Conservation (phyloP, 2,888 invertebrate genomes). For the Chrysolina americana region DNA sequence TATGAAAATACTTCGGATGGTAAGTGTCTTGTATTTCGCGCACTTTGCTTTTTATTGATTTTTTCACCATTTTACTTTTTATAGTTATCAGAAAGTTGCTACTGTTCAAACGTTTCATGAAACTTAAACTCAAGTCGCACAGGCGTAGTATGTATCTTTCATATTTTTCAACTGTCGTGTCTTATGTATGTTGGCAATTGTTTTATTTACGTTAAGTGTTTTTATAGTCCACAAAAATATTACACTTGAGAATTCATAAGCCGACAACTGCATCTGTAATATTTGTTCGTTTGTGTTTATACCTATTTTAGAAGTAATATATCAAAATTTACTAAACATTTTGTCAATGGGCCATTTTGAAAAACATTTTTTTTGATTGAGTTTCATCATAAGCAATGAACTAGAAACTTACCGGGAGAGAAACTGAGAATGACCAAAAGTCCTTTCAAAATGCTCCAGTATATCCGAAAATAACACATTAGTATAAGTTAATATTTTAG, state of each 20-base stretch:
- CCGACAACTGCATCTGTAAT: not conserved
- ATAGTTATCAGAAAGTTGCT: conserved; percentile 47
- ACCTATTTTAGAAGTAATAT: not conserved
- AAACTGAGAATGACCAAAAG: no score
- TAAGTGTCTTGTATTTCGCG: conserved; percentile 52
- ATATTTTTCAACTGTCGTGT: not conserved
- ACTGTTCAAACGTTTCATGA: conserved; percentile 44
- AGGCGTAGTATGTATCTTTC: conserved; percentile 45
- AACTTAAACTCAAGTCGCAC: conserved; percentile 37
- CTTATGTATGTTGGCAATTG: not conserved
- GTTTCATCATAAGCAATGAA: no score
- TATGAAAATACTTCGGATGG: conserved; percentile 71
- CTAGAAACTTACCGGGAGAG: no score
- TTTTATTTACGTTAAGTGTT: not conserved
- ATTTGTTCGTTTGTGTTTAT: not conserved
- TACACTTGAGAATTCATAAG: not conserved
- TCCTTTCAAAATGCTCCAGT: no score
- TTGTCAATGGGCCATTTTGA: not conserved
- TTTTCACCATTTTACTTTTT: conserved; percentile 30
- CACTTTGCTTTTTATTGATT: not conserved
- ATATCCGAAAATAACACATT: no score
- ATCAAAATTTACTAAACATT: not conserved
- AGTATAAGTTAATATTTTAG: no score
- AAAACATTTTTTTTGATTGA: no score
- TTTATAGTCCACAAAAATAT: not conserved